Base-by-base conservation (phyloP, 2,888 invertebrate genomes). In the Oscheius sp. region DNA sequence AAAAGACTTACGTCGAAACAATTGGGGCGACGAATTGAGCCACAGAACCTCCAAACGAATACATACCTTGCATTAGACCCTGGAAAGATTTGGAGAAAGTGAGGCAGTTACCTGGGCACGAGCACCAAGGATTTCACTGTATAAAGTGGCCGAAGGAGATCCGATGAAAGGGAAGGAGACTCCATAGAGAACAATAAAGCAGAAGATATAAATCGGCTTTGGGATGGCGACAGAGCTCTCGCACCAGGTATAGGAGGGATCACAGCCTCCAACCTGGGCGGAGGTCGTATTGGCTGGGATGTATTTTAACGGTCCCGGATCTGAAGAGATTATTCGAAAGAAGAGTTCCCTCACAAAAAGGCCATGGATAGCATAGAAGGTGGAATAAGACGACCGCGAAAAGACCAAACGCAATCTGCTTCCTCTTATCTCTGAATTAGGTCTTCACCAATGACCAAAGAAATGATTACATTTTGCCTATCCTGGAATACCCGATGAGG, bases 51-150 rank as follows among this genome's bases (percentile, higher is more conserved):
- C 75, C 75, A 17, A 77, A 77, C 34, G 76, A 72, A 67, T 73
- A 76, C 53, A 79, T 37, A 45, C 79, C 79, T 55, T 79, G 79
- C 79, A 79, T 79, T n/a, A 63, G 71, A 55, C 79, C 79, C 65
- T 78, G 74, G 23, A 20, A 37, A n/a, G n/a, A n/a, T n/a, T n/a
- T n/a, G n/a, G n/a, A n/a, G n/a, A n/a, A n/a, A n/a, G n/a, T n/a
- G n/a, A n/a, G n/a, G n/a, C n/a, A n/a, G n/a, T n/a, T n/a, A n/a
- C 79, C 67, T 79, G 74, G 3, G 58, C 73, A 34, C 79, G 33
- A 15, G 79, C 76, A 4, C 79, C 79, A 20, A 79, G 67, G 53
- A 79, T 74, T 25, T 79, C 74, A 4, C 76, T 75, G 39, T 74
- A 79, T 0, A 79, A 55, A 0, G 79, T 71, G 5, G 73, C 76